Conservation (phyloP, 2,888 invertebrate genomes). For the Diarsia brunnea region DNA sequence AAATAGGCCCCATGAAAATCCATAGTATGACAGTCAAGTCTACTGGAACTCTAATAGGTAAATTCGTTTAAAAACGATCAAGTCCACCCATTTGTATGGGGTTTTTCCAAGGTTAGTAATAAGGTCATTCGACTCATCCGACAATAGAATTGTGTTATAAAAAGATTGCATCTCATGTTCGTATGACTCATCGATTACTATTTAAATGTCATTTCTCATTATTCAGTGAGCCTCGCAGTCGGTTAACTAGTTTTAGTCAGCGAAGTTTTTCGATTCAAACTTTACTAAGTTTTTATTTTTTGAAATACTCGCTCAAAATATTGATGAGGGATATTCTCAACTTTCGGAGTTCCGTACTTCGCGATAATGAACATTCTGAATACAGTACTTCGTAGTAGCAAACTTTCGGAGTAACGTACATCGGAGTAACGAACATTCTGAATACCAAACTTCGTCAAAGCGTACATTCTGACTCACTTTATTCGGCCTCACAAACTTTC, state of each 20-base stretch:
- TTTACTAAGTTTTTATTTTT: too few species aligned
- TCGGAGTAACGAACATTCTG: too few species aligned
- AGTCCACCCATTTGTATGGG: conserved; percentile 20
- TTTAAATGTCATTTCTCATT: conserved; percentile 31
- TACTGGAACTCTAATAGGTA: not conserved
- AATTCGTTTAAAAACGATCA: conserved; percentile 3
- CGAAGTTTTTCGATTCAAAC: not conserved
- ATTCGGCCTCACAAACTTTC: too few species aligned
- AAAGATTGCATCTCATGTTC: conserved; percentile 23
- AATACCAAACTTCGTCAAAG: too few species aligned
- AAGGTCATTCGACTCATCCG: conserved; percentile 35
- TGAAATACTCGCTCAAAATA: too few species aligned
- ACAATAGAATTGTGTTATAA: conserved; percentile 32
- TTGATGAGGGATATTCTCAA: too few species aligned
- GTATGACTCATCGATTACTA: conserved; percentile 39
- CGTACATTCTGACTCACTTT: too few species aligned
- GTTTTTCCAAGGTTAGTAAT: conserved; percentile 39
- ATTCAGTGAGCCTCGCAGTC: not conserved
- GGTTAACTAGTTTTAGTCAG: not conserved
- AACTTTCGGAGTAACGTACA: too few species aligned
- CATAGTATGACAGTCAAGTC: not conserved
- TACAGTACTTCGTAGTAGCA: too few species aligned
- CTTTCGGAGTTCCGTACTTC: too few species aligned
- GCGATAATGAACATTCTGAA: too few species aligned
- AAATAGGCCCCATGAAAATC: not conserved